Evolutionary conservation across 2,797 vertebrate genomes (phyloP).

Genomic region (Gadopsis marmoratus): DNA sequence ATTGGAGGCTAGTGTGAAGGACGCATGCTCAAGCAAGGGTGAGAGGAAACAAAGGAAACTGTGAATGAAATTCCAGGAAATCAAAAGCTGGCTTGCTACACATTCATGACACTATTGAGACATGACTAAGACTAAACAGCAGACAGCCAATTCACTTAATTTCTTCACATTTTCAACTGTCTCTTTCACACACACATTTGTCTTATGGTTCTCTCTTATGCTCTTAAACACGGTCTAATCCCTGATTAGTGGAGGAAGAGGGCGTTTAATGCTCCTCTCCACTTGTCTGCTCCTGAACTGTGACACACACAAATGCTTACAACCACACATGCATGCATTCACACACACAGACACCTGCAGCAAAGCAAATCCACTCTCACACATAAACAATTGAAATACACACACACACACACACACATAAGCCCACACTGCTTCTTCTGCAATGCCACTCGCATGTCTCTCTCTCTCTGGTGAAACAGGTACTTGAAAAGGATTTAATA

Average conservation of each 20-base stretch:
- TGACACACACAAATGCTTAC: constrained; percentile 67
- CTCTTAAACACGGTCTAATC: constrained; percentile 82
- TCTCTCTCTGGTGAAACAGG: constrained; percentile 38
- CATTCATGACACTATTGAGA: constrained; percentile 31
- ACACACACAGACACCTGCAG: constrained; percentile 22
- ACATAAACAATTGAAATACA: constrained; percentile 18
- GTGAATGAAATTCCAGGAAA: constrained; percentile 44
- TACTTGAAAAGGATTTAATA: constrained; percentile 58
- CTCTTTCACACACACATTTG: constrained; percentile 70
- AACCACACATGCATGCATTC: constrained; percentile 17
- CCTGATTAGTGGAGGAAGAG: constrained; percentile 79
- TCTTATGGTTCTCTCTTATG: constrained; percentile 73
- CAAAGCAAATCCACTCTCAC: constrained; percentile 20
- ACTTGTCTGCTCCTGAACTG: constrained; percentile 75
- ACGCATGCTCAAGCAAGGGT: neutral
- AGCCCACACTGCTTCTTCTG: constrained; percentile 3
- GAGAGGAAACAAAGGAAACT: constrained; percentile 8
- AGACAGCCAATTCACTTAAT: constrained; percentile 51
- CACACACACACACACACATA: constrained; percentile 13
- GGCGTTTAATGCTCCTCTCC: constrained; percentile 72
- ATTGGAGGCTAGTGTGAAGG: neutral
- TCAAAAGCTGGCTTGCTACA: constrained; percentile 37
- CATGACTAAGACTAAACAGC: constrained; percentile 50
- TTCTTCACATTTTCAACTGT: constrained; percentile 54
- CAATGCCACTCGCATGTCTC: constrained; percentile 17